Conservation (phyloP, 2,888 invertebrate species). For the Agrilus mali region DNA sequence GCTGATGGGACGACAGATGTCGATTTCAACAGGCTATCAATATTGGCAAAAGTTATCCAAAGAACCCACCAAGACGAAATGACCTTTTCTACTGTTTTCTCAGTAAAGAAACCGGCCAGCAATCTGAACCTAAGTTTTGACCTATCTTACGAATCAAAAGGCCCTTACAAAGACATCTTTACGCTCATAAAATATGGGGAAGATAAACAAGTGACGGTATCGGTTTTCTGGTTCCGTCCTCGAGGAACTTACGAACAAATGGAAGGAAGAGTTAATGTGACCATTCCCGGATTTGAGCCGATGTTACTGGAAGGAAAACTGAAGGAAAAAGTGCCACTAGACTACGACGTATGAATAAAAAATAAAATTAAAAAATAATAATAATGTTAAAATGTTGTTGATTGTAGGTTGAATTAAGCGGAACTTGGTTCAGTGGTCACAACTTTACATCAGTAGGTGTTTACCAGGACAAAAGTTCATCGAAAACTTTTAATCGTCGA, state of each 20-base stretch:
- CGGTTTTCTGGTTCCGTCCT: slow-evolving; percentile 49
- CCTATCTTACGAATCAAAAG: slow-evolving; percentile 39
- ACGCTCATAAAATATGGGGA: slow-evolving; percentile 42
- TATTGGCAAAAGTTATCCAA: slow-evolving; percentile 42
- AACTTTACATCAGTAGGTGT: slow-evolving; percentile 56
- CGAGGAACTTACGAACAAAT: slow-evolving; percentile 51
- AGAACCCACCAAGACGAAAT: slow-evolving; percentile 37
- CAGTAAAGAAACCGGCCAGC: slow-evolving; percentile 50
- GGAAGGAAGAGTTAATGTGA: slow-evolving; percentile 59
- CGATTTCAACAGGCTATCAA: slow-evolving; percentile 45
- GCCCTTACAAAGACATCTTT: slow-evolving; percentile 40
- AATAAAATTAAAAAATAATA: not conserved
- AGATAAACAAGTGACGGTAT: slow-evolving; percentile 44
- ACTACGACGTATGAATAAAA: slow-evolving; percentile 52
- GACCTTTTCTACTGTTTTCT: slow-evolving; percentile 48
- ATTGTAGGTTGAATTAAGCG: slow-evolving; percentile 52
- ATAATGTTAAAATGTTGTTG: not conserved
- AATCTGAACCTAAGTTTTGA: slow-evolving; percentile 52
- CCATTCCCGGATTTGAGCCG: slow-evolving; percentile 61
- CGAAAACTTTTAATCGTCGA: slow-evolving; percentile 48
- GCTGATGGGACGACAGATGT: slow-evolving; percentile 34
- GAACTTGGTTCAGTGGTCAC: slow-evolving; percentile 71
- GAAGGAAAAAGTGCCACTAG: slow-evolving; percentile 51
- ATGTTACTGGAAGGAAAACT: slow-evolving; percentile 52
- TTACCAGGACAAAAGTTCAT: slow-evolving; percentile 62